Evolutionary conservation across 92 coral and sea anemone species (phyloP).

Genomic region (Palythoa grandiflora): DNA sequence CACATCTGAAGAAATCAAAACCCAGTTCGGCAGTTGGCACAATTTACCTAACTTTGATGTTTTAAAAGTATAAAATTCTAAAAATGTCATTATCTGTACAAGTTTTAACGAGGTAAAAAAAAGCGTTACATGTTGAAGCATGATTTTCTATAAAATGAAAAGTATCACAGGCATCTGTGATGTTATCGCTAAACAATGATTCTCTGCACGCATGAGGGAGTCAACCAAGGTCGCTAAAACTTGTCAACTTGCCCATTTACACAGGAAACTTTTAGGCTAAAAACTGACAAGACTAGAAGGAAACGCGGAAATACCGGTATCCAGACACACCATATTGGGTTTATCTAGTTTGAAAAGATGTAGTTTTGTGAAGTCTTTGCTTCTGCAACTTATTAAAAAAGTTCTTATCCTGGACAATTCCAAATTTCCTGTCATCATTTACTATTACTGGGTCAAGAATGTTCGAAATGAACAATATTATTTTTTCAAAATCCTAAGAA

Average conservation of each 20-base stretch:
- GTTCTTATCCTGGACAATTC: not conserved
- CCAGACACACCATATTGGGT: not conserved
- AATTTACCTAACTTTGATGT: not conserved
- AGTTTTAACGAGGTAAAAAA: not conserved
- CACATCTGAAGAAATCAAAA: too few species aligned
- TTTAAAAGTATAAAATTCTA: not conserved
- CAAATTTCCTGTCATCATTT: not conserved
- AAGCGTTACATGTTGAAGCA: not conserved
- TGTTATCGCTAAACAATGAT: not conserved
- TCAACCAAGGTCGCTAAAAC: conserved; percentile 26
- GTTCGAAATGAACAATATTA: not conserved
- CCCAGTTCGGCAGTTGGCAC: too few species aligned
- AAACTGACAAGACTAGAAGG: not conserved
- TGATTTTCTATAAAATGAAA: not conserved
- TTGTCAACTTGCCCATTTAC: conserved; percentile 18
- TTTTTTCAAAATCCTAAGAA: not conserved
- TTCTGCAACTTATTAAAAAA: not conserved
- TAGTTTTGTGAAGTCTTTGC: not conserved
- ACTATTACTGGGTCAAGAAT: not conserved
- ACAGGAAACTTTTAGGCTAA: not conserved
- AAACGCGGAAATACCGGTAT: conserved; percentile 34
- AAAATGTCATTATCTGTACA: not conserved
- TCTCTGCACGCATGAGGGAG: not conserved
- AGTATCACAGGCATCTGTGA: not conserved
- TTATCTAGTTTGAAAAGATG: not conserved